Percentiles rank a stretch among this genome's conserved stretches.
Evolutionary conservation across 2,113 vertebrate species (phyloP).

Genomic region (Pycnonotus jocosus): DNA sequence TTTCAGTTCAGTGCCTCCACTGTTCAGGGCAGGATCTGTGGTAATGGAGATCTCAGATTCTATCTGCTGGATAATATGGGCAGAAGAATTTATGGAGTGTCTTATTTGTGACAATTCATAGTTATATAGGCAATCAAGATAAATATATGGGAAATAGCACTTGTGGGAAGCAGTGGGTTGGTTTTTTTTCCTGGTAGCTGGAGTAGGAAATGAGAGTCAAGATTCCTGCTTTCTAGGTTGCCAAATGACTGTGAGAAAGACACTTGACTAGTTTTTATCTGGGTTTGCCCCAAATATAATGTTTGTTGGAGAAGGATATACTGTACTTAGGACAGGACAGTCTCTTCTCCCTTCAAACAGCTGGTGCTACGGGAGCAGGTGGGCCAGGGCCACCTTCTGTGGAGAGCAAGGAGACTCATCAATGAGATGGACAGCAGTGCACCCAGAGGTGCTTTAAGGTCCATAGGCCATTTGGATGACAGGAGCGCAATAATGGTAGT

Average conservation of each 20-base stretch:
- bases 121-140: neutral
- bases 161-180: neutral
- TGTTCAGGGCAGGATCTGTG: neutral
- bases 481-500: neutral
- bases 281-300: neutral
- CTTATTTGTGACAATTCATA: neutral
- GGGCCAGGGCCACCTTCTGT: neutral
- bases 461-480: fast-evolving
- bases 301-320: neutral
- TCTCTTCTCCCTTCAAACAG: neutral
- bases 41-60: neutral
- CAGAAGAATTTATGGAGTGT: neutral
- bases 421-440: neutral
- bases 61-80: neutral
- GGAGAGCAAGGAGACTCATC: neutral
- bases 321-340: neutral
- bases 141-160: neutral
- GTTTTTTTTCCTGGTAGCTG: neutral
- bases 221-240: neutral
- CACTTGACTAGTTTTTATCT: neutral
- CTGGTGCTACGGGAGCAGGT: neutral
- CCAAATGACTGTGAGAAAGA: neutral
- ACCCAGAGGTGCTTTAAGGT: neutral
- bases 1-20: neutral
- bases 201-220: neutral